These are phyloP conservation scores for Dendrocincla fuliginosa DNA, from an alignment of 2,797 vertebrate genomes.

Conservation along the genomic window DNA sequence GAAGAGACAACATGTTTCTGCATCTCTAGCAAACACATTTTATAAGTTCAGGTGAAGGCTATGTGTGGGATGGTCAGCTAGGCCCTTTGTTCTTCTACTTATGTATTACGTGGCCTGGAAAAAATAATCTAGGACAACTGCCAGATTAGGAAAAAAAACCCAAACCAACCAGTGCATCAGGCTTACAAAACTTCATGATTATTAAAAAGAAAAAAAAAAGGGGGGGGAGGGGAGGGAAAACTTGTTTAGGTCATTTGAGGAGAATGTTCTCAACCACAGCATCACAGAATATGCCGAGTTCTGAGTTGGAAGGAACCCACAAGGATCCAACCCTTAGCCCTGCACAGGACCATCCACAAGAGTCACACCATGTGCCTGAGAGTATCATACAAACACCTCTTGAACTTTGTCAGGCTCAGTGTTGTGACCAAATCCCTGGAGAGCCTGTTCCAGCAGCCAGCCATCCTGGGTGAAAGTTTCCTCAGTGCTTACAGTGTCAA, in stretches of 20 bases:
- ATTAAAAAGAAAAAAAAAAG: too few species aligned
- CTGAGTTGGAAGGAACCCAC: not conserved
- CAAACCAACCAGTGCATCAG: not conserved
- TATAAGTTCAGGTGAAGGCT: not conserved
- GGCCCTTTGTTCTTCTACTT: not conserved
- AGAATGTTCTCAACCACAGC: not conserved
- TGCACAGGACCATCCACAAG: not conserved
- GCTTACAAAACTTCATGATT: not conserved
- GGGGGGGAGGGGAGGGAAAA: rapidly evolving
- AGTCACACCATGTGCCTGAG: not conserved
- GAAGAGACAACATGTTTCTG: not conserved
- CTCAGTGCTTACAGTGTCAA: not conserved
- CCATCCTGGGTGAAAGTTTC: not conserved
- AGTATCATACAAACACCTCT: not conserved
- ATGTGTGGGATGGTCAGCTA: not conserved
- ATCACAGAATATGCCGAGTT: not conserved
- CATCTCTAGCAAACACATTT: not conserved
- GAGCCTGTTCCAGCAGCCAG: not conserved
- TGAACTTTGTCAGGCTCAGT: not conserved
- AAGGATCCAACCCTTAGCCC: not conserved
- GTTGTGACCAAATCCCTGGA: not conserved
- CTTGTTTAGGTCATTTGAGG: not conserved
- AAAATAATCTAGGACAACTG: not conserved
- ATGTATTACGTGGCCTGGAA: not conserved
- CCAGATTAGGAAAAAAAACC: not conserved